Evolutionary conservation across 2,888 invertebrate genomes (phyloP), one percentile per base, ranked within the genome.

Genomic region (Plebejus anna): DNA sequence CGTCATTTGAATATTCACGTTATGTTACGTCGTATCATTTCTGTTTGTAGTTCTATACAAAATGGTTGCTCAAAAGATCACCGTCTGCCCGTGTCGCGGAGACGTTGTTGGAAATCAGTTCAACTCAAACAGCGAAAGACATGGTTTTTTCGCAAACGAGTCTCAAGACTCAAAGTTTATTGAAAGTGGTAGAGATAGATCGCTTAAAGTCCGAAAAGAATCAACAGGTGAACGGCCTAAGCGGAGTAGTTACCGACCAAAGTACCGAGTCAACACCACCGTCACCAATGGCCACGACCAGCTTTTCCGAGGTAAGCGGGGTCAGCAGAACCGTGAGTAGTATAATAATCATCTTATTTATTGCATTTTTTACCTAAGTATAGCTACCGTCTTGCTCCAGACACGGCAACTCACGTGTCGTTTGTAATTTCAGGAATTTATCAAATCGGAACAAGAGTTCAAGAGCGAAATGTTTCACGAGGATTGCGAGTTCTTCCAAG

Each of bases 401-500:
- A 78, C 79, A 75, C 1, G 47, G 78, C 78, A 82, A 28, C 76
- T 91, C 84, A 92, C 82, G 86, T 89, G 9, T 28, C 13, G 79
- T 83, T 82, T 86, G 83, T 84, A 82, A 79, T 91, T 92, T 84
- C 92, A 94, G 94, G 92, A 86, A 82, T 89, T 83, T 86, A 87
- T 90, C 90, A 92, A 92, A 89, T 82, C 88, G 89, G 94, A 94
- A 86, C 89, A 89, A 79, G 83, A 84, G 83, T 86, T 85, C 89
- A 90, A 89, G 87, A 87, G 84, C 87, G 87, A 87, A 86, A 94
- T 94, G 94, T 89, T 88, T 84, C 89, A 89, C 88, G 90, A 90
- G 91, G 91, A 95, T 92, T 94, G 92, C 95, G 96, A 96, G 90
- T 95, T 95, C 92, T 96, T 96, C 94, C 95, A 96, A 94, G 96